Evolutionary conservation across 2,888 invertebrate species (phyloP).

Genomic region (Caenorhabditis japonica): DNA sequence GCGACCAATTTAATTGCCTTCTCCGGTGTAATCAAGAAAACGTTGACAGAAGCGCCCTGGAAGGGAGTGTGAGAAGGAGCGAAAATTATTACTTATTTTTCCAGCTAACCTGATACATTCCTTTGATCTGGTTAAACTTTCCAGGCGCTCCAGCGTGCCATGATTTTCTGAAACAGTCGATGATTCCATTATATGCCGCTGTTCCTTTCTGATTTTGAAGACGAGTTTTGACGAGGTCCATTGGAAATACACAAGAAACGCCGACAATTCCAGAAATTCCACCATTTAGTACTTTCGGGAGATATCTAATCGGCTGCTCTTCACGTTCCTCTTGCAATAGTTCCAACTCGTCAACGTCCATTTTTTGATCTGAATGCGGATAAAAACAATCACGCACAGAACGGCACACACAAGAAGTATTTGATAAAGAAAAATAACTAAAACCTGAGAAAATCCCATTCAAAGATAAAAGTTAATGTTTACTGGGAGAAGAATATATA

Average conservation of each 20-base stretch:
- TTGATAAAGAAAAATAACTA: neutral
- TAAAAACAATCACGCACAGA: neutral
- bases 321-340: constrained; percentile 46
- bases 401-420: neutral
- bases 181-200: constrained; percentile 90
- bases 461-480: constrained; percentile 7
- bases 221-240: constrained; percentile 96
- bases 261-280: constrained; percentile 81
- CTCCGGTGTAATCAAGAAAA: constrained; percentile 95
- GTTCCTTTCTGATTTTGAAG: constrained; percentile 92
- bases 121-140: constrained; percentile 34
- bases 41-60: constrained; percentile 86
- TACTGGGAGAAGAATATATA: too few relatives aligned
- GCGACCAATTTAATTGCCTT: constrained; percentile 98
- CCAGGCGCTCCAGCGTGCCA: constrained; percentile 87
- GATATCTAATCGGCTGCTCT: constrained; percentile 55
- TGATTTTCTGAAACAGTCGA: constrained; percentile 95
- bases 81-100: too few relatives aligned
- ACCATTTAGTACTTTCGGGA: constrained; percentile 96
- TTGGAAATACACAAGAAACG: constrained; percentile 91
- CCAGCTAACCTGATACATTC: constrained; percentile 80
- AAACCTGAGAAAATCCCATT: constrained; percentile 3
- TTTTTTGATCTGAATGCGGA: too few relatives aligned
- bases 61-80: too few relatives aligned
- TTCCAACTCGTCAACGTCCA: constrained; percentile 61